These are phyloP conservation scores for Scrobipalpa atriplicella DNA, from an alignment of 2,888 invertebrate genomes.

Conservation along the genomic window DNA sequence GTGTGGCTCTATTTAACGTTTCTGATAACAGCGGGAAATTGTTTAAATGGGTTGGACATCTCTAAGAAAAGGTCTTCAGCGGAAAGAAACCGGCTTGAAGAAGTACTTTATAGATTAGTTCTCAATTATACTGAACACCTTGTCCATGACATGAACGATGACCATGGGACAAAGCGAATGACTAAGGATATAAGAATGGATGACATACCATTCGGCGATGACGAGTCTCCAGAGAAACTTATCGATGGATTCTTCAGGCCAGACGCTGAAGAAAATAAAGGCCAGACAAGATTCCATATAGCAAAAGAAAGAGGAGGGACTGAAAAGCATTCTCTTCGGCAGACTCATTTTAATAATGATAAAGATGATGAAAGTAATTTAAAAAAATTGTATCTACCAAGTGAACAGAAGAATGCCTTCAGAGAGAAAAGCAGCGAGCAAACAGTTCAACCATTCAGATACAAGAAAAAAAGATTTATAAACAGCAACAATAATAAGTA, in stretches of 20 bases:
- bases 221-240: not conserved
- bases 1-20: not conserved
- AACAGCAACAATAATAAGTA: not conserved
- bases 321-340: not conserved
- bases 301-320: not conserved
- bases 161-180: not conserved
- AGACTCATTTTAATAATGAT: not conserved
- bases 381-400: not conserved
- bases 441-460: not conserved
- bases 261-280: not conserved
- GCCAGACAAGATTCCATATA: constrained; percentile 25
- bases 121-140: not conserved
- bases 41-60: not conserved
- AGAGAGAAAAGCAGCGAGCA: not conserved
- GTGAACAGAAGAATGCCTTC: not conserved
- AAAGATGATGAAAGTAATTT: not conserved
- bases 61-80: not conserved
- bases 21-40: not conserved
- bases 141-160: not conserved
- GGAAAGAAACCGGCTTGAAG: not conserved
- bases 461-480: not conserved
- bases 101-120: not conserved
- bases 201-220: not conserved
- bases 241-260: not conserved
- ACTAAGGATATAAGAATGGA: not conserved